Evolutionary conservation across 2,888 invertebrate genomes (phyloP), one percentile per base, ranked within the genome.

Genomic region (Napeogenes sylphis): DNA sequence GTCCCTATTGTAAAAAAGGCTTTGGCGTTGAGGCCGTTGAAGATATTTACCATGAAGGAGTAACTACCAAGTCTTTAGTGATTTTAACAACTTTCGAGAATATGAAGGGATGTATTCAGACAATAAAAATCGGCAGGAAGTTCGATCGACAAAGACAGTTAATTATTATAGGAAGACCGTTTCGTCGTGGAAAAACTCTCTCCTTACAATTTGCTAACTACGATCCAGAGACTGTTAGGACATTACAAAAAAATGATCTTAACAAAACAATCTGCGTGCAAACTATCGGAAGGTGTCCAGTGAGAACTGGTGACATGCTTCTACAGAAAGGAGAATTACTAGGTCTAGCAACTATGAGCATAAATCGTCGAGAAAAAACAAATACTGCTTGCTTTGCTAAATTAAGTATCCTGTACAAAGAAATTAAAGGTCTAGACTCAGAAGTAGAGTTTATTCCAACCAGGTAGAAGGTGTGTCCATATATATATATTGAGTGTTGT

Each of bases 1-100:
- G 90, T 30, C 83, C 81, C 21, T 74, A 75, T 53, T 90, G 90
- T 75, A 87, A 82, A 71, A 88, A 85, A 75, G 84, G 85, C 8
- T 87, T 87, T 65, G 55, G 82, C 0, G 75, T 87, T 12, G 79
- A 84, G 55, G 65, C 73, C 3, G 73, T 80, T 10, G 81, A 85
- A 58, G 68, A 75, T 1, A 71, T 87, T 47, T 70, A 73, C 8
- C 83, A 85, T 60, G 79, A 82, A 2, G 84, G 82, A 3, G 74
- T 77, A 0, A 63, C 79, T 21, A 80, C 82, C 2, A 82, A 81
- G 57, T 80, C 76, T 35, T 69, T 90, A 46, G 83, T 83, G 2
- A 71, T 88, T 5, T 64, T 90, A 62, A 79, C 80, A 2, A 83
- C 79, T 38, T 75, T 76, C 57, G 82, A 82, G 64, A 79, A 78